Conservation (phyloP, 2,888 invertebrate genomes). For the Piscicola geometra region DNA sequence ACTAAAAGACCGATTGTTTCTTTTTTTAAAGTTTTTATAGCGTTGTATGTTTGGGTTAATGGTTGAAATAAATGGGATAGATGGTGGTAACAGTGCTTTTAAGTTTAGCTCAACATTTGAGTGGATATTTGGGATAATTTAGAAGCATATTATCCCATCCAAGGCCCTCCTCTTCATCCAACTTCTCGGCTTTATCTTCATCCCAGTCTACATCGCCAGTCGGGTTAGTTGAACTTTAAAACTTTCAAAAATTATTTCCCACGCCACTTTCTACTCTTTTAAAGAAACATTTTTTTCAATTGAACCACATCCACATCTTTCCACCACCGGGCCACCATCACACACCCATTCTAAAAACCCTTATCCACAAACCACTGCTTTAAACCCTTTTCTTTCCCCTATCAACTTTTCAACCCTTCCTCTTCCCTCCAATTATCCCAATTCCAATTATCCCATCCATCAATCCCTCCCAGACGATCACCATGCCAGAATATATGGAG, state of each 20-base stretch:
- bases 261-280: no score
- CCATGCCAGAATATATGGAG: constrained; percentile 61
- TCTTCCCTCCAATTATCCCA: not conserved
- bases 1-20: no score
- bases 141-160: not conserved
- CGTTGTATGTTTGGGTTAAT: not conserved
- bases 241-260: no score
- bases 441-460: not conserved
- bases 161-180: constrained; percentile 59
- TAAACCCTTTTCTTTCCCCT: no score
- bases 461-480: constrained; percentile 44
- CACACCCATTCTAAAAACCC: not conserved
- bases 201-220: constrained; percentile 57
- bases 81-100: no score
- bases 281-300: no score
- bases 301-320: no score
- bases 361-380: not conserved
- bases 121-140: no score
- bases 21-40: not conserved
- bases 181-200: constrained; percentile 57
- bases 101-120: no score
- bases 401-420: not conserved
- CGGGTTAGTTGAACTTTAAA: no score
- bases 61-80: not conserved
- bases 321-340: no score